These are phyloP conservation scores for Notodonta ziczac DNA, from an alignment of 2,888 invertebrate species.

Conservation along the genomic window DNA sequence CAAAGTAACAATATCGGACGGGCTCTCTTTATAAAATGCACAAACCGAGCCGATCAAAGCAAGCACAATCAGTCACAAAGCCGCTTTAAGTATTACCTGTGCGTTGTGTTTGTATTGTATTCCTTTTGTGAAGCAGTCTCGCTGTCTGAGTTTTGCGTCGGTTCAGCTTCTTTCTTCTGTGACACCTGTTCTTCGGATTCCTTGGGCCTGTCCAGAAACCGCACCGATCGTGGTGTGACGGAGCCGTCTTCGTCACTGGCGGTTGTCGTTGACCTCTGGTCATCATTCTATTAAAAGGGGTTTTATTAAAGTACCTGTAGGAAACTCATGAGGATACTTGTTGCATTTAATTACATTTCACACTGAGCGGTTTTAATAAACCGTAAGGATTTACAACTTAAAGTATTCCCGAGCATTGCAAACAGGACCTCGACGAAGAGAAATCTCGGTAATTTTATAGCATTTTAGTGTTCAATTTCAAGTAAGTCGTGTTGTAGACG, in stretches of 20 bases:
- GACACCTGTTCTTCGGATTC: slow-evolving; percentile 68
- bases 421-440: too few relatives aligned
- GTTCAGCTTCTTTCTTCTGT: slow-evolving; percentile 44
- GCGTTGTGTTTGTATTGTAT: slow-evolving; percentile 44
- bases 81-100: slow-evolving; percentile 48
- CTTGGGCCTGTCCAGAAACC: slow-evolving; percentile 84
- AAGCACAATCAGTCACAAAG: not conserved
- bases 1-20: too few relatives aligned
- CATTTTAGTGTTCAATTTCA: too few relatives aligned
- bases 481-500: too few relatives aligned
- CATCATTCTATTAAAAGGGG: slow-evolving; percentile 59
- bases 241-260: slow-evolving; percentile 85
- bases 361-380: too few relatives aligned
- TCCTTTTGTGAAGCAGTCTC: slow-evolving; percentile 57
- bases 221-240: slow-evolving; percentile 86
- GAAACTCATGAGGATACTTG: too few relatives aligned
- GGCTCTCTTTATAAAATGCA: not conserved
- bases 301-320: not conserved
- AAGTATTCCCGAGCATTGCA: too few relatives aligned
- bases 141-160: slow-evolving; percentile 37
- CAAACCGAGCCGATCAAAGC: not conserved
- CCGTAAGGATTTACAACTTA: too few relatives aligned
- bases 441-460: too few relatives aligned
- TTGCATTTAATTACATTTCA: too few relatives aligned
- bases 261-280: slow-evolving; percentile 71